A percentile compares a stretch with the other conserved stretches of the same genome.
phyloP scores from a whole-genome alignment of 2,888 invertebrate genomes.

The Rhagonycha lutea region DNA sequence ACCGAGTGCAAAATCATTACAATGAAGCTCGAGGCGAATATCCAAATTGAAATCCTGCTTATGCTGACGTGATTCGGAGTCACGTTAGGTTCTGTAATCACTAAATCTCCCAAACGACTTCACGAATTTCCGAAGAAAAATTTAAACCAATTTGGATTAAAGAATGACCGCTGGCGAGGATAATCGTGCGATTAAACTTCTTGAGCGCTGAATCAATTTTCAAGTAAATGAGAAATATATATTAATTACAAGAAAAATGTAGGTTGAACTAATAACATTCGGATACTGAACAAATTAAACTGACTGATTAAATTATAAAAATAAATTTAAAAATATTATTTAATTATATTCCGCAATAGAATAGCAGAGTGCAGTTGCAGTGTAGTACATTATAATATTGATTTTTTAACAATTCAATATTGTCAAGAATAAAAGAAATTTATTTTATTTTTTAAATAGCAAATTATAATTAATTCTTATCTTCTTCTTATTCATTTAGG shows the following conservation, averaged over 20 bases:
- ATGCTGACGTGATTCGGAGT: not conserved
- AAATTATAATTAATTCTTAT: too few species aligned
- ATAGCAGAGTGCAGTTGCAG: not conserved
- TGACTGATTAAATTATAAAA: not conserved
- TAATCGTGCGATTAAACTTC: not conserved
- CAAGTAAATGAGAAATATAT: not conserved
- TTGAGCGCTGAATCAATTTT: not conserved
- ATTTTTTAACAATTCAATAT: not conserved
- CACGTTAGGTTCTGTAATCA: too few species aligned
- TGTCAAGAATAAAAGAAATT: too few species aligned
- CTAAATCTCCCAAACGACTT: not conserved
- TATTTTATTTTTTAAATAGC: too few species aligned
- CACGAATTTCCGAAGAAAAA: not conserved
- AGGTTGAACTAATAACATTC: not conserved
- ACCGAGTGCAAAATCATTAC: not conserved
- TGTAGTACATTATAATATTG: not conserved
- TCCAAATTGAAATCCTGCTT: too few species aligned
- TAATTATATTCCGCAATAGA: not conserved
- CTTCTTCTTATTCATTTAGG: too few species aligned
- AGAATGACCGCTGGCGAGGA: not conserved
- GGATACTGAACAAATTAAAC: not conserved
- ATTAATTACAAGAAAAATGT: not conserved
- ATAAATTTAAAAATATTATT: not conserved
- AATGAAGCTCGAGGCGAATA: too few species aligned
- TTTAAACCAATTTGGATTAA: too few species aligned